These are phyloP conservation scores for Listronotus oregonensis DNA, from an alignment of 1,140 invertebrate genomes.

Conservation along the genomic window DNA sequence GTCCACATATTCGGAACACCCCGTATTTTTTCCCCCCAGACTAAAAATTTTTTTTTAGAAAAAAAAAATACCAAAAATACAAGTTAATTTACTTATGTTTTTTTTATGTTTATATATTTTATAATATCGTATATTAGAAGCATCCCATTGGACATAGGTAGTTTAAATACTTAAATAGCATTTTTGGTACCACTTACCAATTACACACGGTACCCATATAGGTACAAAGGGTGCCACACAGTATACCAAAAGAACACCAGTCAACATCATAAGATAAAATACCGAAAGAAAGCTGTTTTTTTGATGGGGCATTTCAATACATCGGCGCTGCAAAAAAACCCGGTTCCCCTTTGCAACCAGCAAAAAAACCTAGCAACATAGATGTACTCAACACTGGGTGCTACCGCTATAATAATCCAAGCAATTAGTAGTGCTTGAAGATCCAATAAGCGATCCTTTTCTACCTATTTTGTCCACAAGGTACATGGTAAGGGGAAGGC, in stretches of 20 bases:
- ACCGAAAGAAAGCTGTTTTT: slow-evolving; percentile 47
- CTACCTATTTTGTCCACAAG: slow-evolving; percentile 68
- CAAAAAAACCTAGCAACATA: slow-evolving; percentile 59
- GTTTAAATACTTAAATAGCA: too few relatives aligned
- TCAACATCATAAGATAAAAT: slow-evolving; percentile 49
- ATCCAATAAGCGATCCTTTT: slow-evolving; percentile 62
- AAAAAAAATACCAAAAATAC: too few relatives aligned
- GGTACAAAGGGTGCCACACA: slow-evolving; percentile 47
- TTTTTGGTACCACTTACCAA: slow-evolving; percentile 36
- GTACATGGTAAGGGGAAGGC: slow-evolving; percentile 61
- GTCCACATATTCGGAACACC: too few relatives aligned
- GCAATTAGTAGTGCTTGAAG: slow-evolving; percentile 66
- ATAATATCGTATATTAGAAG: too few relatives aligned
- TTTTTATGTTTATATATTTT: too few relatives aligned
- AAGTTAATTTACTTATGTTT: too few relatives aligned
- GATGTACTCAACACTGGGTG: slow-evolving; percentile 55
- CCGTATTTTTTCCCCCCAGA: too few relatives aligned
- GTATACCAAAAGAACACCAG: slow-evolving; percentile 46
- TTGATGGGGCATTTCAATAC: slow-evolving; percentile 53
- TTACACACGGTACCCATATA: slow-evolving; percentile 41
- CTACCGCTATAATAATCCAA: slow-evolving; percentile 64
- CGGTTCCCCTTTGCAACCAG: slow-evolving; percentile 46
- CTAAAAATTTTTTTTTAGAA: too few relatives aligned
- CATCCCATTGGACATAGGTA: too few relatives aligned
- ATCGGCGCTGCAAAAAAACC: slow-evolving; percentile 50